Conservation (phyloP, 30 jellyfish, hydroid and myxozoan genomes). For the Pelagia noctiluca region DNA sequence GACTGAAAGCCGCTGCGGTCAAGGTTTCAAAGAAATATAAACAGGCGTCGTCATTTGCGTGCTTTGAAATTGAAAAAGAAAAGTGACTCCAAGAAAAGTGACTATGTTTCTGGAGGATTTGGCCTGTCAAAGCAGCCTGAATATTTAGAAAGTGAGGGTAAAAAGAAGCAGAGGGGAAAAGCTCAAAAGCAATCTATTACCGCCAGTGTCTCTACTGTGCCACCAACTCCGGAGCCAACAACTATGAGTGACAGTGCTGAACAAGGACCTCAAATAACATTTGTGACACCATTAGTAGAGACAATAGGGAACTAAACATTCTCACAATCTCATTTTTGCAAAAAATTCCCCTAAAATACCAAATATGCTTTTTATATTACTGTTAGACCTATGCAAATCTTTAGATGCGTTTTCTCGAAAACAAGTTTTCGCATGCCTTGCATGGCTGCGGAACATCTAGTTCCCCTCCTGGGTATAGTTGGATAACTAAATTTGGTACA, state of each 20-base stretch:
- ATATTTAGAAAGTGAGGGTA: neutral
- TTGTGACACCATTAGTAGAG: too few relatives aligned
- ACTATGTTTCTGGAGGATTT: neutral
- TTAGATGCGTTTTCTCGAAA: neutral
- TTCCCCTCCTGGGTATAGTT: neutral
- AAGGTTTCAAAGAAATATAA: conserved; percentile 17
- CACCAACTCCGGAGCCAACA: neutral
- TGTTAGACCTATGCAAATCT: neutral
- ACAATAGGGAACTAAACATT: neutral
- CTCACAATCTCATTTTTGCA: neutral
- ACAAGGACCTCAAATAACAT: too few relatives aligned
- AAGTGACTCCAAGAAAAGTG: neutral
- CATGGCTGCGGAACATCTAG: neutral
- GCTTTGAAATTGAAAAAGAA: neutral
- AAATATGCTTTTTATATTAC: too few relatives aligned
- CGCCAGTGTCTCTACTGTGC: neutral
- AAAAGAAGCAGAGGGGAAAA: neutral
- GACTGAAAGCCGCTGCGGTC: conserved; percentile 18
- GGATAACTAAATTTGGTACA: neutral
- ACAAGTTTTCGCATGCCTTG: neutral
- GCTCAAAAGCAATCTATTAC: neutral
- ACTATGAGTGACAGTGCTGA: too few relatives aligned
- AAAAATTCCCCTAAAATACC: neutral
- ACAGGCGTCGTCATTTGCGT: conserved; percentile 29
- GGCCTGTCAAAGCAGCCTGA: neutral